Evolutionary conservation across 1,140 invertebrate genomes (phyloP).

Genomic region (Aphaenogaster ashmeadi): DNA sequence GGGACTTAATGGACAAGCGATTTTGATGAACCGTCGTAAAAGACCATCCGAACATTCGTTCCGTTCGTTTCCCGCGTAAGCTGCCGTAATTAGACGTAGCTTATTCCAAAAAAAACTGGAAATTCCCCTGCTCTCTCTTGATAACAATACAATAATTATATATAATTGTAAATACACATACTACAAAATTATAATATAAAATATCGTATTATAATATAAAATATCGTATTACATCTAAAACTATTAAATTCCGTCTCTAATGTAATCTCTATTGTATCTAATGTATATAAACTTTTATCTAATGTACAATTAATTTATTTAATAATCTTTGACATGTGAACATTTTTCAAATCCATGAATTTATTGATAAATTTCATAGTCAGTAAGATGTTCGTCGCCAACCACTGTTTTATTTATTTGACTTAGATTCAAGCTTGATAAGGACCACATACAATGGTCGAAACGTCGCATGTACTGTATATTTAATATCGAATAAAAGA

Average conservation of each 20-base stretch:
- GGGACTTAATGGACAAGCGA: conserved; percentile 37
- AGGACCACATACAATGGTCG: too few species aligned
- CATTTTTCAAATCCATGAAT: too few species aligned
- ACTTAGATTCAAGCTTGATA: too few species aligned
- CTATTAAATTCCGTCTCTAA: background rate
- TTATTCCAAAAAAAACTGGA: conserved; percentile 1
- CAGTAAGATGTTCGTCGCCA: too few species aligned
- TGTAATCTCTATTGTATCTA: background rate
- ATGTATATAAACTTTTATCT: background rate
- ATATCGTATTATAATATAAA: background rate
- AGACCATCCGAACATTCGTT: background rate
- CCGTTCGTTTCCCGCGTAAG: background rate
- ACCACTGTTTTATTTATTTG: too few species aligned
- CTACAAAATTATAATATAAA: background rate
- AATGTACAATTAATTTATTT: background rate
- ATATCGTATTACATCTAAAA: background rate
- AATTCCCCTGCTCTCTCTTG: background rate
- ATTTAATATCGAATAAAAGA: too few species aligned
- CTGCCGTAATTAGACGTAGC: background rate
- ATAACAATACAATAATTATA: conserved; percentile 27
- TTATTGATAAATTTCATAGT: too few species aligned
- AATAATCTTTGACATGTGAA: background rate
- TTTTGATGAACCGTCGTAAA: conserved; percentile 43
- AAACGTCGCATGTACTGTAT: too few species aligned
- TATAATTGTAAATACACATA: background rate